Conservation (phyloP, 2,888 invertebrate genomes). For the Minunthozetes semirufus region DNA sequence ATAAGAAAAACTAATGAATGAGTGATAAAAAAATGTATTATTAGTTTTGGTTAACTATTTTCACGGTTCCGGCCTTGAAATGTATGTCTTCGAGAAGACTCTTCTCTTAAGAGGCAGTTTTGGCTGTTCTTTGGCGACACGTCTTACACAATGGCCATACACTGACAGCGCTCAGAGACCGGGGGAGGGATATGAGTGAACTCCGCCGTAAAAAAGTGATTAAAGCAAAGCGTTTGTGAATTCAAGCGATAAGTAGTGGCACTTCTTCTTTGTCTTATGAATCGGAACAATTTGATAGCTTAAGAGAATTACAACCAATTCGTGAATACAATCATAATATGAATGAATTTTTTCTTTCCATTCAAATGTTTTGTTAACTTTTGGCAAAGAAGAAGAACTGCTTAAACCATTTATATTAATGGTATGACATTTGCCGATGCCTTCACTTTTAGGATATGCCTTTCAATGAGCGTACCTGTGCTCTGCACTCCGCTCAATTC, state of each 20-base stretch:
- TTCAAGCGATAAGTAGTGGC: conserved; percentile 9
- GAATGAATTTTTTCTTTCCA: conserved; percentile 5
- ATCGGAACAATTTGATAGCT: conserved; percentile 26
- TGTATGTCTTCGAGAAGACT: not conserved
- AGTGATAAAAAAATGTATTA: conserved; percentile 13
- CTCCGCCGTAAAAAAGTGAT: conserved; percentile 25
- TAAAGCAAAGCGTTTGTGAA: conserved; percentile 29
- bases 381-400: not conserved
- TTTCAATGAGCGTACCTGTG: not conserved
- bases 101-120: not conserved
- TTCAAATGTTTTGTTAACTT: not conserved
- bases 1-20: conserved; percentile 12
- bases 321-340: conserved; percentile 21
- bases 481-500: not conserved
- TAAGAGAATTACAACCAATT: conserved; percentile 24
- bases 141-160: not conserved
- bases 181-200: not conserved
- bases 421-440: conserved; percentile 12
- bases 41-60: conserved; percentile 27
- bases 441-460: not conserved
- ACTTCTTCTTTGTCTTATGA: conserved; percentile 24
- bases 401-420: conserved; percentile 11
- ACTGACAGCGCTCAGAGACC: not conserved
- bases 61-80: conserved; percentile 13
- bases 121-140: conserved; percentile 11